These are phyloP conservation scores for Antedon mediterranea DNA, from an alignment of 53 echinoderm and acorn worm genomes.

Conservation along the genomic window DNA sequence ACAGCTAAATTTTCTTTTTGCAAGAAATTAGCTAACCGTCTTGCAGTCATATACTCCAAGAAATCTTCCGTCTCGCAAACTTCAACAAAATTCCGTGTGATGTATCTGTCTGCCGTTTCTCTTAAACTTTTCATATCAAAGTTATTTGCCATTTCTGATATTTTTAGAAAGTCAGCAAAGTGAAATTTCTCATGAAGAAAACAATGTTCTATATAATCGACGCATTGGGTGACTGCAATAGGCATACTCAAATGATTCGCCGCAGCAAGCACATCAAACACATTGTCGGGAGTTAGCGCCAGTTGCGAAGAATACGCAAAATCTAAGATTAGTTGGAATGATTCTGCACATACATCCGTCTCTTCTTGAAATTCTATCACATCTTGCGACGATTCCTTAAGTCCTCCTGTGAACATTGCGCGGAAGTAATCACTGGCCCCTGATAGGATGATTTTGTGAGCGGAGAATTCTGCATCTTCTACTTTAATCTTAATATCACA, in stretches of 20 bases:
- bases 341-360: not conserved
- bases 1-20: constrained; percentile 31
- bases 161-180: constrained; percentile 38
- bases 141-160: constrained; percentile 38
- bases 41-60: constrained; percentile 34
- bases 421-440: not conserved
- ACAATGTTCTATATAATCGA: constrained; percentile 18
- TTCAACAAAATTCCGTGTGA: constrained; percentile 32
- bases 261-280: constrained; percentile 35
- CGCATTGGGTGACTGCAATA: constrained; percentile 21
- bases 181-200: constrained; percentile 24
- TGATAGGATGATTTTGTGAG: not conserved
- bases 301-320: not conserved
- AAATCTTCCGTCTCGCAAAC: constrained; percentile 34
- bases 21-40: constrained; percentile 16
- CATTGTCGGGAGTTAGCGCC: not conserved
- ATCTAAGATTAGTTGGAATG: not conserved
- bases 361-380: not conserved
- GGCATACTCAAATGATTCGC: constrained; percentile 28
- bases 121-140: constrained; percentile 20
- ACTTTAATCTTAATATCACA: not conserved
- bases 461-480: not conserved
- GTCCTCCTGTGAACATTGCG: not conserved
- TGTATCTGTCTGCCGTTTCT: constrained; percentile 28
- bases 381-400: not conserved